A percentile compares a stretch with the other conserved stretches of the same genome.
Conservation (phyloP, 2,888 invertebrate species). For the Brenthis daphne region DNA sequence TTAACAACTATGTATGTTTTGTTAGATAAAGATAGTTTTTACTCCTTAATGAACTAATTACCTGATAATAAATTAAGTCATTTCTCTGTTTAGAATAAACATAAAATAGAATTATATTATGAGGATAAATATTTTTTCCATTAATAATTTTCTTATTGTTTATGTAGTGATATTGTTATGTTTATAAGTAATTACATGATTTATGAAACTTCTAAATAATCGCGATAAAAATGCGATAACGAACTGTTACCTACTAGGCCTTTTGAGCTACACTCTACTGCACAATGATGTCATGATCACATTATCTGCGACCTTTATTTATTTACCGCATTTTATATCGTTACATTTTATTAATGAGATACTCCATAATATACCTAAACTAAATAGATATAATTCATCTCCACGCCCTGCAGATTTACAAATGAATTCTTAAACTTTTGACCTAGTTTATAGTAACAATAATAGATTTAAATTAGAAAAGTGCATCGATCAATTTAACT, state of each 20-base stretch:
- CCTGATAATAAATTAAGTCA: too few relatives aligned
- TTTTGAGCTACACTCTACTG: constrained; percentile 16
- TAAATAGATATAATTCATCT: too few relatives aligned
- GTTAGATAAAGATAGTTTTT: too few relatives aligned
- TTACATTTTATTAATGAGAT: neutral
- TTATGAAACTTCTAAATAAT: constrained; percentile 14
- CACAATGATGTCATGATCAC: constrained; percentile 32
- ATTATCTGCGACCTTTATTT: constrained; percentile 24
- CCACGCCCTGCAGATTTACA: too few relatives aligned
- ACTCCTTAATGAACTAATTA: too few relatives aligned
- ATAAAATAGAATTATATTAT: too few relatives aligned
- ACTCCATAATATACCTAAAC: too few relatives aligned
- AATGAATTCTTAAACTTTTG: too few relatives aligned
- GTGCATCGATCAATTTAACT: too few relatives aligned
- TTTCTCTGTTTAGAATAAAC: too few relatives aligned
- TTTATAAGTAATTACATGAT: constrained; percentile 10
- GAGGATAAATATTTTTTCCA: neutral
- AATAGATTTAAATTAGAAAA: too few relatives aligned
- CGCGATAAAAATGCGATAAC: constrained; percentile 18
- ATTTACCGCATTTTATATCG: constrained; percentile 4
- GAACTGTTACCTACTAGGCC: constrained; percentile 1
- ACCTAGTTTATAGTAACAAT: too few relatives aligned
- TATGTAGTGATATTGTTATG: constrained; percentile 5
- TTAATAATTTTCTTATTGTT: neutral
- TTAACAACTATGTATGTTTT: constrained; percentile 33